Evolutionary conservation across 2,113 vertebrate genomes (phyloP).

Genomic region (Zonotrichia leucophrys): DNA sequence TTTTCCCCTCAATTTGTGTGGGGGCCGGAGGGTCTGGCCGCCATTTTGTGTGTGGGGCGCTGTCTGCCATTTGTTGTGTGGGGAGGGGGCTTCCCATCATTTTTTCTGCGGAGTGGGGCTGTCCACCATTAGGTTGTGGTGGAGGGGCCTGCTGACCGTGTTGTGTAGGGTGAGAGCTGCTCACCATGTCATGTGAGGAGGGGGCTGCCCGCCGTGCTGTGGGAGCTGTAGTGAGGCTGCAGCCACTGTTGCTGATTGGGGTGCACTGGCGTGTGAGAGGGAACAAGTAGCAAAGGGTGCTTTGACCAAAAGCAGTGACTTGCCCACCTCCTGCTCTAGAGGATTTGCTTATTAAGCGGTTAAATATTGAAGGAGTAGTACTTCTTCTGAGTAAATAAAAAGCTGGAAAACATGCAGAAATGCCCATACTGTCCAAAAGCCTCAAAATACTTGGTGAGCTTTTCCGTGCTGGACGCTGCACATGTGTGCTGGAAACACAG

Average conservation of each 20-base stretch:
- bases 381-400: background rate
- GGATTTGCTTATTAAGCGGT: background rate
- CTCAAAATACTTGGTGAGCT: fast-evolving
- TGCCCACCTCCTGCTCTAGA: fast-evolving
- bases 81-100: fast-evolving
- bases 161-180: background rate
- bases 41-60: background rate
- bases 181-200: background rate
- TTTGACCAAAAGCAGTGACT: background rate
- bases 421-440: fast-evolving
- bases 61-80: background rate
- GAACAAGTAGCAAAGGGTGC: fast-evolving
- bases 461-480: fast-evolving
- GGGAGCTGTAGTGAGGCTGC: fast-evolving
- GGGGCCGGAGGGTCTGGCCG: background rate
- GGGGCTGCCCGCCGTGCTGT: fast-evolving
- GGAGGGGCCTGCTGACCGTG: background rate
- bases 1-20: too few relatives aligned
- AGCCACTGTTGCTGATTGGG: fast-evolving
- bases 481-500: fast-evolving
- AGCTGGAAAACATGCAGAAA: background rate
- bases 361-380: background rate
- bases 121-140: fast-evolving
- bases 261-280: fast-evolving
- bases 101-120: background rate